Conservation (phyloP, 2,888 invertebrate genomes). For the Ophraella communa region DNA sequence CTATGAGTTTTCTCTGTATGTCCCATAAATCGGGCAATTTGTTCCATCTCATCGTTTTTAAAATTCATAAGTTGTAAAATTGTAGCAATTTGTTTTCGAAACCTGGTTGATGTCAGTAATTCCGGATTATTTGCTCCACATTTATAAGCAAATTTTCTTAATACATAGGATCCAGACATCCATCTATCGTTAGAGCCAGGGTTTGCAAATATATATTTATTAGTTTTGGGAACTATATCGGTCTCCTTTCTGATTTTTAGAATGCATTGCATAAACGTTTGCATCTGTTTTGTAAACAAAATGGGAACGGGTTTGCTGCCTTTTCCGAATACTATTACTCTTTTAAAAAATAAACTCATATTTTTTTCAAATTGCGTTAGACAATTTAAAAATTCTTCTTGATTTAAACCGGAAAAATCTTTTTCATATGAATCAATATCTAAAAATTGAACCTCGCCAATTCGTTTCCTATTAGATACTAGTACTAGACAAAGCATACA, state of each 20-base stretch:
- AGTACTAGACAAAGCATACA: no score
- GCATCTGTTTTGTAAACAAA: neutral
- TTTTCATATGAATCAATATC: no score
- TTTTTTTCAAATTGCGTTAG: neutral
- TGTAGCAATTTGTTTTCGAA: constrained; percentile 42
- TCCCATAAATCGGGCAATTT: constrained; percentile 43
- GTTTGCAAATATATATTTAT: neutral
- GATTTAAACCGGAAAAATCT: no score
- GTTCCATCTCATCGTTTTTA: constrained; percentile 38
- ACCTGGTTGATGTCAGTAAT: constrained; percentile 36
- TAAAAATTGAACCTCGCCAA: no score
- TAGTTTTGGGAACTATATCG: neutral
- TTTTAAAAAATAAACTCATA: neutral
- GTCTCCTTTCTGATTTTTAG: neutral
- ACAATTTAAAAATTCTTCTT: neutral
- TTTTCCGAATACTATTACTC: neutral
- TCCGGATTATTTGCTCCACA: constrained; percentile 27
- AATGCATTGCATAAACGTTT: neutral
- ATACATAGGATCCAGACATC: constrained; percentile 6
- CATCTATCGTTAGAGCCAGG: neutral
- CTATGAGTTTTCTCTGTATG: constrained; percentile 43
- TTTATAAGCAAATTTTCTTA: constrained; percentile 31
- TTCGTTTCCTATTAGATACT: no score
- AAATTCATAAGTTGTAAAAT: constrained; percentile 39
- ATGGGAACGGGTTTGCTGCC: neutral